Evolutionary conservation across 92 coral and sea anemone species (phyloP).

Genomic region (Diadumene lineata): DNA sequence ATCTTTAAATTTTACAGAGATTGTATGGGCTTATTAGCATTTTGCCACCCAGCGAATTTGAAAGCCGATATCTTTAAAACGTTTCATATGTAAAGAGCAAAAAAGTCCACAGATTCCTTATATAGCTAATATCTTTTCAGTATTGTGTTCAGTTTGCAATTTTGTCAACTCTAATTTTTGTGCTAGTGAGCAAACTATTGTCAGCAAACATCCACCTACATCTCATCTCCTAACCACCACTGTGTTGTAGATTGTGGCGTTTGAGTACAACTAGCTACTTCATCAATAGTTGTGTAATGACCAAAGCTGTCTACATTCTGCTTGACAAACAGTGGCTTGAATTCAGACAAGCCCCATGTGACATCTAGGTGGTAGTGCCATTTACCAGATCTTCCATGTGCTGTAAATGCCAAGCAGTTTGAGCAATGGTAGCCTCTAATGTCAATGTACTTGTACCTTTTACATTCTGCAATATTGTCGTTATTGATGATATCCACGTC

Average conservation of each 20-base stretch:
- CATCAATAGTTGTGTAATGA: neutral
- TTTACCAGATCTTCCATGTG: neutral
- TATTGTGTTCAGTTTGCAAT: too few species aligned
- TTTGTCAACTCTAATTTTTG: too few species aligned
- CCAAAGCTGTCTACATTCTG: neutral
- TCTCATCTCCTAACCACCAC: constrained; percentile 15
- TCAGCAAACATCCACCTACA: too few species aligned
- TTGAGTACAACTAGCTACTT: neutral
- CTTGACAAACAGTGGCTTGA: neutral
- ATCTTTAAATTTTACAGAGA: too few species aligned
- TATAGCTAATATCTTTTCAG: too few species aligned
- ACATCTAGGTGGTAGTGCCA: constrained; percentile 1
- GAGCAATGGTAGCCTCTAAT: constrained; percentile 11
- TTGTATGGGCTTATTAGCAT: too few species aligned
- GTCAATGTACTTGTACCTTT: neutral
- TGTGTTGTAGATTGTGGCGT: constrained; percentile 3
- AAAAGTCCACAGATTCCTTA: too few species aligned
- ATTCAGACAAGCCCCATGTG: neutral
- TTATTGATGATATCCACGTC: neutral
- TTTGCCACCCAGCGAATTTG: too few species aligned
- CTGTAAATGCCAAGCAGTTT: neutral
- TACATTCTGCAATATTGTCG: neutral
- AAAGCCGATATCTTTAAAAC: too few species aligned
- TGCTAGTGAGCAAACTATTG: too few species aligned
- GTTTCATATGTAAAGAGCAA: too few species aligned